A percentile compares a stretch with the other conserved stretches of the same genome.
Conservation (phyloP, 2,797 vertebrate species). For the Oreortyx pictus region DNA sequence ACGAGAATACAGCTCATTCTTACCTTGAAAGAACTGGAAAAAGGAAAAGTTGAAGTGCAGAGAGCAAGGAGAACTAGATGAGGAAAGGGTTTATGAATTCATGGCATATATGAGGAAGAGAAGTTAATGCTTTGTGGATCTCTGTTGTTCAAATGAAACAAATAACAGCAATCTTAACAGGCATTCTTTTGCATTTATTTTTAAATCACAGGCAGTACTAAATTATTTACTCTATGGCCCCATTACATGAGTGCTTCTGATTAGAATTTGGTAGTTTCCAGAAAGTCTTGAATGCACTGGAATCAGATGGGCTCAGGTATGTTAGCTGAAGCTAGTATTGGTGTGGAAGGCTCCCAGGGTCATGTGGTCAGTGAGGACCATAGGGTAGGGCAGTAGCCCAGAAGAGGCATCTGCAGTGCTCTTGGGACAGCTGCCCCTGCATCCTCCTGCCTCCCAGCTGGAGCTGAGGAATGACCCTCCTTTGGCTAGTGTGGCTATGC, state of each 20-base stretch:
- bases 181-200: neutral
- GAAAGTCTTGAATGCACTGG: neutral
- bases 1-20: neutral
- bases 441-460: neutral
- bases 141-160: neutral
- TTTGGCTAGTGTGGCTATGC: neutral
- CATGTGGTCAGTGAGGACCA: accelerated
- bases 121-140: neutral
- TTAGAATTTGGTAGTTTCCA: neutral
- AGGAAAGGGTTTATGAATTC: neutral
- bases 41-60: neutral
- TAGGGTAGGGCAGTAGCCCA: neutral
- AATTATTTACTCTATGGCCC: neutral
- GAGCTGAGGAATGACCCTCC: neutral
- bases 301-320: accelerated
- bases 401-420: neutral
- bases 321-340: neutral
- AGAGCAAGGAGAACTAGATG: neutral
- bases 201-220: neutral
- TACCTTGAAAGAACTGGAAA: neutral
- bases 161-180: neutral
- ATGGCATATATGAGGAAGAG: neutral
- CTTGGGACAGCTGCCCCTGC: neutral
- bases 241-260: neutral
- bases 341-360: neutral